Percentiles rank a stretch among this genome's conserved stretches.
These are phyloP conservation scores for Hippocampus kuda DNA, from an alignment of 2,797 vertebrate genomes.

Conservation along the genomic window DNA sequence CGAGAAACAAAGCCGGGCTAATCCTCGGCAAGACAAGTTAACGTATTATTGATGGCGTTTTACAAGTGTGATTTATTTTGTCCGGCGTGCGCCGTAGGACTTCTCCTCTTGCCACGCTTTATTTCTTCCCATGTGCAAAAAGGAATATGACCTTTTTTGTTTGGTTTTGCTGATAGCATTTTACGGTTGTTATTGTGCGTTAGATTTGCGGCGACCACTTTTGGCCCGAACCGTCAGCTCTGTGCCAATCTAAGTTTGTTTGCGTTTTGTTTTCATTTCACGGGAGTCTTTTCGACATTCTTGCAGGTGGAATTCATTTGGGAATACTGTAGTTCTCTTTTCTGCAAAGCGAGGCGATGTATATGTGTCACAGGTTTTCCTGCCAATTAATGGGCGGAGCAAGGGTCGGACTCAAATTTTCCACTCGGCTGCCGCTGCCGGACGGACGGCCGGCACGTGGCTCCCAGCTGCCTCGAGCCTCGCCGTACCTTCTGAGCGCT, in stretches of 20 bases:
- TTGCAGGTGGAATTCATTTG: constrained; percentile 80
- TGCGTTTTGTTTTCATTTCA: not conserved
- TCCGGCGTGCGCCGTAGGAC: constrained; percentile 46
- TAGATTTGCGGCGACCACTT: not conserved
- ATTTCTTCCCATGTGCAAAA: too few species aligned
- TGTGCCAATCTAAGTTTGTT: constrained; percentile 1
- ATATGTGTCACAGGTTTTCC: constrained; percentile 97
- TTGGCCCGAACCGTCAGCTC: too few species aligned
- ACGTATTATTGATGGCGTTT: constrained; percentile 59
- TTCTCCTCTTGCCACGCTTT: constrained; percentile 26
- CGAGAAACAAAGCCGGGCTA: constrained; percentile 64
- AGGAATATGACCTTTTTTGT: not conserved
- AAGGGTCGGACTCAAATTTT: constrained; percentile 87
- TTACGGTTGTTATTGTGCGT: not conserved
- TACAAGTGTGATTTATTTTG: constrained; percentile 63
- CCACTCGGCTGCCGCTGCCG: constrained; percentile 83
- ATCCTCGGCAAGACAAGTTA: constrained; percentile 62
- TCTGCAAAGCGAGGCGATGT: constrained; percentile 84
- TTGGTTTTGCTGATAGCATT: not conserved
- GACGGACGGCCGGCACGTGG: constrained; percentile 77
- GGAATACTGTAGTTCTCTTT: constrained; percentile 86
- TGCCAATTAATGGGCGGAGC: constrained; percentile 92
- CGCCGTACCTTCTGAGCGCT: constrained; percentile 79
- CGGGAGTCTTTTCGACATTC: constrained; percentile 34
- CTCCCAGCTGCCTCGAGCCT: constrained; percentile 76